Evolutionary conservation across 2,797 vertebrate species (phyloP).

Genomic region (Semotilus atromaculatus): DNA sequence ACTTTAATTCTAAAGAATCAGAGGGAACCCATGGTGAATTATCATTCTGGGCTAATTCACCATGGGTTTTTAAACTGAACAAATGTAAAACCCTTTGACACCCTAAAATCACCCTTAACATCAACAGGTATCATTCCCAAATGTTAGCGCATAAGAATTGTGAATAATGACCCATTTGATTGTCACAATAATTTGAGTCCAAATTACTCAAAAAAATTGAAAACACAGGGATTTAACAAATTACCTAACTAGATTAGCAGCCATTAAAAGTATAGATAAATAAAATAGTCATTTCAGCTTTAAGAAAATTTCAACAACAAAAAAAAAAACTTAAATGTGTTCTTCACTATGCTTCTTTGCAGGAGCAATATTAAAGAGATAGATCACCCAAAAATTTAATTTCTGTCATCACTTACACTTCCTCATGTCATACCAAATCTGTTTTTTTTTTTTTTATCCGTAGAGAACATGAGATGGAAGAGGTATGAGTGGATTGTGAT

Average conservation of each 20-base stretch:
- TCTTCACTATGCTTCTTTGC: not conserved
- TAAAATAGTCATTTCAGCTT: not conserved
- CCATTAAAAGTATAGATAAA: not conserved
- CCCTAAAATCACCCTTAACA: not conserved
- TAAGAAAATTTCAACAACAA: not conserved
- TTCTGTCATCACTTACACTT: slow-evolving; percentile 28
- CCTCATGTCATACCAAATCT: not conserved
- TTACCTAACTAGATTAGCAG: not conserved
- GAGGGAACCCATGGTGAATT: not conserved
- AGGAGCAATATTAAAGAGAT: slow-evolving; percentile 1
- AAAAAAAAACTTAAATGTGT: too few species aligned
- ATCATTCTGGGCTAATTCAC: not conserved
- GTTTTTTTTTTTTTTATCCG: slow-evolving; percentile 13
- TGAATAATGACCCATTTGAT: not conserved
- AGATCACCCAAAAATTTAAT: slow-evolving; percentile 7
- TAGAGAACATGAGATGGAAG: slow-evolving; percentile 15
- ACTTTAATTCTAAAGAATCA: not conserved
- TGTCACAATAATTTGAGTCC: too few species aligned
- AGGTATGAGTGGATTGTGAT: slow-evolving; percentile 16
- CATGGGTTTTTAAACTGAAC: too few species aligned
- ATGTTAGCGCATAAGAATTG: not conserved
- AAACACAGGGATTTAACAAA: not conserved
- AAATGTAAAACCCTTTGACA: not conserved
- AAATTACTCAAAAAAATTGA: not conserved
- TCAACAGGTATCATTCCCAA: not conserved